Percentiles rank a stretch among this genome's conserved stretches.
phyloP scores from a whole-genome alignment of 1,140 invertebrate species.

The Pantala flavescens region DNA sequence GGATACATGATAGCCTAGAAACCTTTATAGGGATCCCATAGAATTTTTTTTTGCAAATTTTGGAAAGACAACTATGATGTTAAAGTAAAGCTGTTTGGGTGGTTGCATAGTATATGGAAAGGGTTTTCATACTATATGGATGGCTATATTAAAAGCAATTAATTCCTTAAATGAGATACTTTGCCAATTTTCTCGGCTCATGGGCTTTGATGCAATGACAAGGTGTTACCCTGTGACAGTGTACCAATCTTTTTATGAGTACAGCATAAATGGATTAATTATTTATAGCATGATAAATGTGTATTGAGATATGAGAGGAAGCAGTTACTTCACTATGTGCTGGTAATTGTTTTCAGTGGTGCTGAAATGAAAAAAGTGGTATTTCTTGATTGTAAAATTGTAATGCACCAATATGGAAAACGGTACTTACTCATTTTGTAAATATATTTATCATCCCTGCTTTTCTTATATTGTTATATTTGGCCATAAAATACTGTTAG shows the following conservation, averaged over 20 bases:
- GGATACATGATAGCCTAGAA: background rate
- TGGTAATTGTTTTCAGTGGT: background rate
- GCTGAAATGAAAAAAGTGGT: background rate
- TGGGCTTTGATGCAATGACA: background rate
- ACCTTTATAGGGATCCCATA: background rate
- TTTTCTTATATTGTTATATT: background rate
- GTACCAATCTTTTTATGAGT: background rate
- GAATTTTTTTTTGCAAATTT: background rate
- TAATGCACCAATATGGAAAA: background rate
- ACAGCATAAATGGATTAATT: background rate
- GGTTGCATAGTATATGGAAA: background rate
- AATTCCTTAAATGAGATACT: no score
- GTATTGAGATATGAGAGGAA: background rate
- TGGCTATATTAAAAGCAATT: no score
- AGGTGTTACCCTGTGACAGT: background rate
- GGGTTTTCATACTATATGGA: background rate
- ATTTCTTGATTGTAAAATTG: background rate
- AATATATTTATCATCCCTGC: slow-evolving; percentile 6
- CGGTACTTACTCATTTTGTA: slow-evolving; percentile 9
- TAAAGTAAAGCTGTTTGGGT: background rate
- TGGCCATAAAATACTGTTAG: no score
- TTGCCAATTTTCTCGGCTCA: background rate
- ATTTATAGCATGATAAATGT: background rate
- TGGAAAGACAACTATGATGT: no score
- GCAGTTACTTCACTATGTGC: slow-evolving; percentile 1